These are phyloP conservation scores for Eleutherodactylus coqui DNA, from an alignment of 2,797 vertebrate species.

Conservation along the genomic window DNA sequence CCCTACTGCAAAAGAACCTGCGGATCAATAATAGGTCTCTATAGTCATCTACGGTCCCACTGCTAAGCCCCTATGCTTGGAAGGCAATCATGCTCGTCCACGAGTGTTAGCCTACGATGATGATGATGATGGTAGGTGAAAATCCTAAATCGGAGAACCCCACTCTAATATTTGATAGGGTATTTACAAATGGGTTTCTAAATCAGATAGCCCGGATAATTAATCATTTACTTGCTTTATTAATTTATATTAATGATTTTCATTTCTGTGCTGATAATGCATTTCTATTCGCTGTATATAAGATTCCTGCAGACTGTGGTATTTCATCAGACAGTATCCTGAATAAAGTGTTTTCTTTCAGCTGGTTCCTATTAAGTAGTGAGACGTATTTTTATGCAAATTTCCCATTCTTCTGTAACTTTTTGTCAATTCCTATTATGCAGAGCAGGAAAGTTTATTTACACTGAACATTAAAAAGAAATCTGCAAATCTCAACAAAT, in stretches of 20 bases:
- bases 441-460: conserved; percentile 23
- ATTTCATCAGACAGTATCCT: not conserved
- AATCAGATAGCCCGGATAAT: not conserved
- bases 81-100: too few species aligned
- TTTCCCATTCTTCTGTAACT: conserved; percentile 1
- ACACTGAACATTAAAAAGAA: conserved; percentile 27
- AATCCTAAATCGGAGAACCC: too few species aligned
- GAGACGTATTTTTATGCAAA: conserved; percentile 45
- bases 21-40: too few species aligned
- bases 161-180: too few species aligned
- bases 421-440: conserved; percentile 40
- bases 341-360: conserved; percentile 28
- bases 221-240: not conserved
- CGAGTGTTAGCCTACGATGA: too few species aligned
- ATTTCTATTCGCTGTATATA: not conserved
- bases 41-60: too few species aligned
- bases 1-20: too few species aligned
- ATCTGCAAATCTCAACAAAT: conserved; percentile 26
- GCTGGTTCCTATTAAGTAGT: conserved; percentile 41
- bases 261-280: not conserved
- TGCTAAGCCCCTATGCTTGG: too few species aligned
- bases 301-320: not conserved
- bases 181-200: not conserved
- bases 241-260: not conserved
- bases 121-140: too few species aligned